A percentile compares a stretch with the other conserved stretches of the same genome.
phyloP scores from a whole-genome alignment of 2,797 vertebrate genomes.

The Pygocentrus nattereri region DNA sequence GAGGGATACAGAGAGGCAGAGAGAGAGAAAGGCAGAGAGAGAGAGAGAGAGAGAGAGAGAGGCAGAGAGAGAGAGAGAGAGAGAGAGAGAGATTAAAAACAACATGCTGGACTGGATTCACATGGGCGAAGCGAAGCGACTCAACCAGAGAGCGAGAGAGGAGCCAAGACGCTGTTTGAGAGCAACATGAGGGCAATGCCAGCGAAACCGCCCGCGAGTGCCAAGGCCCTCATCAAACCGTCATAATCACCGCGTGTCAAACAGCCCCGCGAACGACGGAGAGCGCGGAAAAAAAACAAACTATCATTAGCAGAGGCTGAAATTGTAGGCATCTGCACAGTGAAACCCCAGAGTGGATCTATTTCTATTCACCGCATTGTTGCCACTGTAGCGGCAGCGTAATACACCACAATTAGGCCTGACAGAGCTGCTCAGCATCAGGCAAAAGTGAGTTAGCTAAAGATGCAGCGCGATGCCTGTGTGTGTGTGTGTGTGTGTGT shows the following conservation, averaged over 20 bases:
- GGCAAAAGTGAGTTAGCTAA: conserved; percentile 47
- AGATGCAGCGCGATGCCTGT: conserved; percentile 20
- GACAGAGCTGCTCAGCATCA: conserved; percentile 51
- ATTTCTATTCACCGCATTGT: conserved; percentile 46
- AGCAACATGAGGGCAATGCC: conserved; percentile 31
- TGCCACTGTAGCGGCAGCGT: conserved; percentile 28
- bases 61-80: conserved; percentile 13
- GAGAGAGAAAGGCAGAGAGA: conserved; percentile 29
- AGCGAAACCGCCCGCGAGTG: conserved; percentile 21
- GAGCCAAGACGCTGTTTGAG: conserved; percentile 40
- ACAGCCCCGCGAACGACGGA: conserved; percentile 23
- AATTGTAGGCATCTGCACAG: conserved; percentile 55
- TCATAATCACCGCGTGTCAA: conserved; percentile 51
- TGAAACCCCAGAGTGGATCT: conserved; percentile 47
- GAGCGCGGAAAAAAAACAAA: conserved; percentile 46
- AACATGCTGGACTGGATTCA: conserved; percentile 38
- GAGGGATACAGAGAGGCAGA: too few relatives aligned
- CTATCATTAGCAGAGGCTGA: conserved; percentile 50
- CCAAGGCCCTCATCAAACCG: conserved; percentile 56
- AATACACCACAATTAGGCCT: conserved; percentile 53
- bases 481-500: neutral
- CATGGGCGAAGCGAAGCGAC: conserved; percentile 40
- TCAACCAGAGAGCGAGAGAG: conserved; percentile 43
- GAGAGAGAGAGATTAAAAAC: conserved; percentile 36
- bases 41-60: neutral